Percentiles rank a stretch among this genome's conserved stretches.
Conservation (phyloP, 2,113 vertebrate species). For the Callospermophilus lateralis region DNA sequence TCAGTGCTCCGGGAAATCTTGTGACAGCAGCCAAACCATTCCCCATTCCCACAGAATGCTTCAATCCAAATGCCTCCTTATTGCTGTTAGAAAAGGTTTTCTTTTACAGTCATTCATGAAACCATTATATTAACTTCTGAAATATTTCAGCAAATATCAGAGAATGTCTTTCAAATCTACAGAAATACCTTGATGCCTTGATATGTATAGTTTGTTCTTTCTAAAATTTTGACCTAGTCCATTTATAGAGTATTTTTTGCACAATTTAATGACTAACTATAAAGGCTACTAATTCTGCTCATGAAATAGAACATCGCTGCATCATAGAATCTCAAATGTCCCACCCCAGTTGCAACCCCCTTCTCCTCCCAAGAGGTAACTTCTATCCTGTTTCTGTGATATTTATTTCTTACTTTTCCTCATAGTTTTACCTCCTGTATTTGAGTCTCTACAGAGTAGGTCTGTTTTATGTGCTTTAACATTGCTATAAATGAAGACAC, state of each 20-base stretch:
- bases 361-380: not conserved
- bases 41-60: not conserved
- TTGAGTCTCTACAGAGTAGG: not conserved
- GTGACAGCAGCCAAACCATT: not conserved
- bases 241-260: not conserved
- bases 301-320: not conserved
- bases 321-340: not conserved
- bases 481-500: not conserved
- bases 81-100: slow-evolving; percentile 3
- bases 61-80: not conserved
- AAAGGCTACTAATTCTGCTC: slow-evolving; percentile 5
- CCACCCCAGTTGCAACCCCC: not conserved
- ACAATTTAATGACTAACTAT: not conserved
- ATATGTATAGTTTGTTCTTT: not conserved
- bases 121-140: not conserved
- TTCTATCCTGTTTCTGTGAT: not conserved
- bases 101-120: not conserved
- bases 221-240: not conserved
- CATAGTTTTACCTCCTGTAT: not conserved
- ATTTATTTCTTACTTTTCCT: not conserved
- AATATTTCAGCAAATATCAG: not conserved
- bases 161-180: not conserved
- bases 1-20: not conserved
- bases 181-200: not conserved
- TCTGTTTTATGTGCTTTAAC: not conserved